Base-by-base conservation (phyloP, 2,113 vertebrate species). In the Macrotis lagotis region DNA sequence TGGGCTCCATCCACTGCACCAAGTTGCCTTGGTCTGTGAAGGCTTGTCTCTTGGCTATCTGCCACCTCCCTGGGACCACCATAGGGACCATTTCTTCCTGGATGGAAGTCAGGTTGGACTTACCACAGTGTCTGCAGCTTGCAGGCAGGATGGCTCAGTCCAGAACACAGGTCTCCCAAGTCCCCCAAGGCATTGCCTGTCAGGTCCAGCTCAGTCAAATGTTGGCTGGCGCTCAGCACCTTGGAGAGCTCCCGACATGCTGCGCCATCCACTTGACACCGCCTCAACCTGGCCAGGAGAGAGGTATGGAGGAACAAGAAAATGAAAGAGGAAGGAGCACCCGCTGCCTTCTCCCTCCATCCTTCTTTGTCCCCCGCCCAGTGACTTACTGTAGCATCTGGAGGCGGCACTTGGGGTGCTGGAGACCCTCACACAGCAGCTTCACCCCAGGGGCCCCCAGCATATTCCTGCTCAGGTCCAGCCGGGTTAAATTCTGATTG, bases 341-440 rank as follows among this genome's bases (percentile, higher is more conserved):
- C 22, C 12, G 37, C 92, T 51, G 50, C 16, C 49, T 22, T 25
- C 37, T 25, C 1, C 2, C 50, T 7, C 48, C 1, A 31, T 5
- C 31, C 16, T 6, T 3, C 14, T 11, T 11, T 3, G 3, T 12
- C 59, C 11, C 19, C 1, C 0, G 0, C 26, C 48, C 7, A 2
- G 19, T 50, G n/a, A 91, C 98, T 97, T 95, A 97, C 97, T 89
- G 92, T 0, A 98, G 12, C 91, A 88, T 96, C 95, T 97, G 96
- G 44, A 98, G 93, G 91, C 93, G 28, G 95, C 98, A 98, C 0
- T 50, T 12, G 74, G 96, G 96, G 24, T 97, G 93, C 47, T 31
- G 92, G 16, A 98, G 94, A 1, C 96, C 98, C n/a, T 59, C 26
- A 0, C 95, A 96, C 0, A 98, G 94, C 90, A 94, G 48, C 1